Conservation (phyloP, 2,113 vertebrate species). For the Phodopus roborovskii region DNA sequence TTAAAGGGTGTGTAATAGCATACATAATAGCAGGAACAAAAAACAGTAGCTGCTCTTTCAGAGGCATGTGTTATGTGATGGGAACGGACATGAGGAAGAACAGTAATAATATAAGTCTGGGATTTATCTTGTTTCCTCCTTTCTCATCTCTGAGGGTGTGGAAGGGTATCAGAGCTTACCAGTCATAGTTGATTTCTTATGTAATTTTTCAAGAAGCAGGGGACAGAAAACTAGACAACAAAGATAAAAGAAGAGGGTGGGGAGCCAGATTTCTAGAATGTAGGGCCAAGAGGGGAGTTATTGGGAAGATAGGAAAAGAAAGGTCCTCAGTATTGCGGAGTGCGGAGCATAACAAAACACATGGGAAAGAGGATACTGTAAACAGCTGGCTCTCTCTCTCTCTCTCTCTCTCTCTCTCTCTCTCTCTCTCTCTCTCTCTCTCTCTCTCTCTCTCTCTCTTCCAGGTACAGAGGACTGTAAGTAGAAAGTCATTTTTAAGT, state of each 20-base stretch:
- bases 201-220: background rate
- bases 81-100: background rate
- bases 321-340: background rate
- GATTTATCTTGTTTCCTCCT: background rate
- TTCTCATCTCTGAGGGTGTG: background rate
- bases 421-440: background rate
- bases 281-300: background rate
- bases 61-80: background rate
- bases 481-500: slow-evolving; percentile 16
- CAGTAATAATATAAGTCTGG: background rate
- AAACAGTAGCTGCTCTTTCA: background rate
- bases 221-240: background rate
- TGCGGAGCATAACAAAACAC: background rate
- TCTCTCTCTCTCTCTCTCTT: background rate
- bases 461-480: background rate
- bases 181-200: background rate
- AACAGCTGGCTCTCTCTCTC: background rate
- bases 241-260: background rate
- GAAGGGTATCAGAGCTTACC: background rate
- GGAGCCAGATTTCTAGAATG: background rate
- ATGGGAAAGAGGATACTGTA: background rate
- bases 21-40: background rate
- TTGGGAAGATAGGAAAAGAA: background rate
- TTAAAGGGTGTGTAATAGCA: background rate
- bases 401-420: background rate